These are phyloP conservation scores for Panopea generosa DNA, from an alignment of 2,888 invertebrate genomes.

Conservation along the genomic window DNA sequence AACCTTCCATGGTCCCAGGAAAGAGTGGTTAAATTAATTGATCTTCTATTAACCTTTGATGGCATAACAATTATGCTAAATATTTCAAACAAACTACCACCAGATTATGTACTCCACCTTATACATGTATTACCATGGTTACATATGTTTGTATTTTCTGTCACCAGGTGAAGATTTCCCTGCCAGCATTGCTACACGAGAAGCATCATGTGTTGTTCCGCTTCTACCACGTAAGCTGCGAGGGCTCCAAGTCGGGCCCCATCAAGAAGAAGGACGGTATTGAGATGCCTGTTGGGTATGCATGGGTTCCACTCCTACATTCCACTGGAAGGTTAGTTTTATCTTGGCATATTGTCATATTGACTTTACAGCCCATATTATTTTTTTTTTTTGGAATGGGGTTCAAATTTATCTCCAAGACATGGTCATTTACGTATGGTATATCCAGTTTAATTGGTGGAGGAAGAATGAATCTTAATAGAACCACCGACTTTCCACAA, in stretches of 20 bases:
- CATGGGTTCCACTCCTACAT: slow-evolving; percentile 94
- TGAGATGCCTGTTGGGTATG: slow-evolving; percentile 93
- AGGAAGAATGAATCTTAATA: not conserved
- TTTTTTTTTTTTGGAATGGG: too few species aligned
- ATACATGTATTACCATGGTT: too few species aligned
- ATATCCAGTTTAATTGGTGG: not conserved
- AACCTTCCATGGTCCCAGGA: too few species aligned
- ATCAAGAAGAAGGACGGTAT: slow-evolving; percentile 78
- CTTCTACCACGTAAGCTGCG: slow-evolving; percentile 97
- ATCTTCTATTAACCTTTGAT: too few species aligned
- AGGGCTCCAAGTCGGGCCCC: slow-evolving; percentile 77
- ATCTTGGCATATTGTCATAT: too few species aligned
- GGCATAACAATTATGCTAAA: too few species aligned
- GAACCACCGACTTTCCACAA: too few species aligned
- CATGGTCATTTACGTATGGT: not conserved
- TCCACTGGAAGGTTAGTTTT: slow-evolving; percentile 88
- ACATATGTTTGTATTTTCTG: slow-evolving; percentile 6
- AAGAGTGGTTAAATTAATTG: too few species aligned
- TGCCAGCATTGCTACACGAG: slow-evolving; percentile 93
- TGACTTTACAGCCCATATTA: too few species aligned
- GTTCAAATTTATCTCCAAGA: not conserved
- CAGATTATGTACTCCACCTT: too few species aligned
- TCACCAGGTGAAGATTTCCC: slow-evolving; percentile 91
- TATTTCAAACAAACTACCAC: too few species aligned
- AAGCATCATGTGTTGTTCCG: slow-evolving; percentile 97